Conservation (phyloP, 2,888 invertebrate genomes). For the Hypena proboscidalis region DNA sequence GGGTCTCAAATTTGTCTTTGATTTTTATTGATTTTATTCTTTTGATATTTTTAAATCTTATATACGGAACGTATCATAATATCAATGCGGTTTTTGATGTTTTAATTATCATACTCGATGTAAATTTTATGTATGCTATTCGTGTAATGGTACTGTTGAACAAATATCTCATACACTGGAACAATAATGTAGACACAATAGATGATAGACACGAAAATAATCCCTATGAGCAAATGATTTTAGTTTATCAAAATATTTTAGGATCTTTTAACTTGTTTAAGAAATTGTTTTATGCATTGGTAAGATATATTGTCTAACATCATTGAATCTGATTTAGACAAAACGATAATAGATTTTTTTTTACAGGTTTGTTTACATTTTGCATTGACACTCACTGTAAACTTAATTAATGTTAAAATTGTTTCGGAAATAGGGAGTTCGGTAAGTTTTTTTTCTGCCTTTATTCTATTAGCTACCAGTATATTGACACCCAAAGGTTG, state of each 20-base stretch:
- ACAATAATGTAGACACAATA: background rate
- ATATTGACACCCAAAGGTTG: no score
- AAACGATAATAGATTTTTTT: no score
- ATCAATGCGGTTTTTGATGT: background rate
- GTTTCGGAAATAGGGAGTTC: no score
- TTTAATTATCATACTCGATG: constrained; percentile 6
- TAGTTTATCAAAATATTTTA: constrained; percentile 6
- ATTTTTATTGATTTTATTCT: background rate
- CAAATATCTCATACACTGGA: constrained; percentile 5
- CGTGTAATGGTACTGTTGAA: constrained; percentile 14
- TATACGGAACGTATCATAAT: background rate
- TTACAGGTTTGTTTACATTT: no score
- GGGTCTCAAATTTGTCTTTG: constrained; percentile 4
- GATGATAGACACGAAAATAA: background rate
- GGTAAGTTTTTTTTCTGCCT: no score
- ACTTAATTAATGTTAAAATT: no score
- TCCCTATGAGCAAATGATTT: background rate
- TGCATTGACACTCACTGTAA: no score
- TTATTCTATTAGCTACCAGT: no score
- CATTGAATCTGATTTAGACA: no score
- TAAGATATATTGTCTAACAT: constrained; percentile 3
- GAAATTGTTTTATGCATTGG: constrained; percentile 7
- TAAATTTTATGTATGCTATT: constrained; percentile 12
- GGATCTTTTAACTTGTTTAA: constrained; percentile 1
- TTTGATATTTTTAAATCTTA: background rate